Evolutionary conservation across 2,113 vertebrate species (phyloP).

Genomic region (Cyprinodon tularosa): DNA sequence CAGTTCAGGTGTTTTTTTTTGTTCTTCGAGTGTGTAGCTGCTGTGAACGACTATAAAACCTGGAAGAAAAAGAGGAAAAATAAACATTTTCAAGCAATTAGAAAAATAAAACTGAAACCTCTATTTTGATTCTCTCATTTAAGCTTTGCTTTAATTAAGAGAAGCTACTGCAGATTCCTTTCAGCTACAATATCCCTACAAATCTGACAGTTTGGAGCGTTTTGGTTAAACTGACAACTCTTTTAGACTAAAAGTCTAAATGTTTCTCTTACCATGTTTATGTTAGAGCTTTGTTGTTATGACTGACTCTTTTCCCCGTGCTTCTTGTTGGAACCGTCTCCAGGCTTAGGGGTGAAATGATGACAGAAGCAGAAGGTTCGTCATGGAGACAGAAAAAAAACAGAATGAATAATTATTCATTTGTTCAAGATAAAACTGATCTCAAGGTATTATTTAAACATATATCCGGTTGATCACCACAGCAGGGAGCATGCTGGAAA

Average conservation of each 20-base stretch:
- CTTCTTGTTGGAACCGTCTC: slow-evolving; percentile 85
- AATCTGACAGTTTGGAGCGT: too few species aligned
- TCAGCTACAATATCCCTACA: too few species aligned
- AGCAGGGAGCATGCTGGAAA: slow-evolving; percentile 42
- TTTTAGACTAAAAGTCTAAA: neutral
- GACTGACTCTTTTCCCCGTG: slow-evolving; percentile 89
- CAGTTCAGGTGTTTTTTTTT: slow-evolving; percentile 32
- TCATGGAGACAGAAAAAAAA: neutral
- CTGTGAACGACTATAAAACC: slow-evolving; percentile 58
- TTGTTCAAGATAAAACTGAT: neutral
- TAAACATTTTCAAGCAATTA: neutral
- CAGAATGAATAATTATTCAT: slow-evolving; percentile 5
- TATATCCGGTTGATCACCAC: neutral
- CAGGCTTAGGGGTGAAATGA: slow-evolving; percentile 69
- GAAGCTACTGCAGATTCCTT: too few species aligned
- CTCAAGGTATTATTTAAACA: neutral
- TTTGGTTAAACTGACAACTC: too few species aligned
- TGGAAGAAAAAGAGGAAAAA: slow-evolving; percentile 32
- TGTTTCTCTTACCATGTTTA: slow-evolving; percentile 55
- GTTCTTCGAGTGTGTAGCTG: slow-evolving; percentile 62
- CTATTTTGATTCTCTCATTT: too few species aligned
- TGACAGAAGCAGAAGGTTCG: neutral
- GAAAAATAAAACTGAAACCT: too few species aligned
- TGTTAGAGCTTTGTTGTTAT: slow-evolving; percentile 74
- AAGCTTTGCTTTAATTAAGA: too few species aligned